A percentile compares a stretch with the other conserved stretches of the same genome.
Evolutionary conservation across 2,888 invertebrate species (phyloP).

Genomic region (Diaprepes abbreviatus): DNA sequence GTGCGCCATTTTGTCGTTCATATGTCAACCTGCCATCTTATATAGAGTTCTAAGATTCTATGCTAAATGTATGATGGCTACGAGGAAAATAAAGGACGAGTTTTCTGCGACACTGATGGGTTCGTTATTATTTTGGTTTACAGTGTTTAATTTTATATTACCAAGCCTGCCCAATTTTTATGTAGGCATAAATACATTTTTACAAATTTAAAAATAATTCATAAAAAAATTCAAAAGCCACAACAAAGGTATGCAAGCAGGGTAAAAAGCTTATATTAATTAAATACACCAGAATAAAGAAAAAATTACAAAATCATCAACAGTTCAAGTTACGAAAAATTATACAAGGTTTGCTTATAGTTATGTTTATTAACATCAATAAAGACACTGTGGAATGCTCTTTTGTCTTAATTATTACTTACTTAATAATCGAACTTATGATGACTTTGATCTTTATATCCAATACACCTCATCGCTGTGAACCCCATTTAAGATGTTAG

Average conservation of each 20-base stretch:
- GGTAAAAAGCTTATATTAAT: conserved; percentile 6
- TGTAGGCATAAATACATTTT: conserved; percentile 7
- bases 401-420: conserved; percentile 37
- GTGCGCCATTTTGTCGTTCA: conserved; percentile 32
- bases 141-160: conserved; percentile 22
- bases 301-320: conserved; percentile 34
- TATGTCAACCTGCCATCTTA: conserved; percentile 25
- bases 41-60: conserved; percentile 29
- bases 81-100: conserved; percentile 15
- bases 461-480: conserved; percentile 15
- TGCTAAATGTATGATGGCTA: conserved; percentile 1
- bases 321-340: conserved; percentile 26
- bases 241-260: conserved; percentile 12
- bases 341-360: conserved; percentile 35
- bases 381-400: conserved; percentile 47
- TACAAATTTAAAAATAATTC: neutral
- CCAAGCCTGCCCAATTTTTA: conserved; percentile 20
- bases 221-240: neutral
- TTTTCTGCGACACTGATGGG: conserved; percentile 8
- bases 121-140: conserved; percentile 22
- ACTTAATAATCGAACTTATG: conserved; percentile 26
- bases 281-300: conserved; percentile 12
- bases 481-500: too few species aligned
- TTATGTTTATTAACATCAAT: conserved; percentile 34
- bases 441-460: conserved; percentile 34